These are phyloP conservation scores for Myocastor coypus DNA, from an alignment of 2,113 vertebrate genomes.

Conservation along the genomic window DNA sequence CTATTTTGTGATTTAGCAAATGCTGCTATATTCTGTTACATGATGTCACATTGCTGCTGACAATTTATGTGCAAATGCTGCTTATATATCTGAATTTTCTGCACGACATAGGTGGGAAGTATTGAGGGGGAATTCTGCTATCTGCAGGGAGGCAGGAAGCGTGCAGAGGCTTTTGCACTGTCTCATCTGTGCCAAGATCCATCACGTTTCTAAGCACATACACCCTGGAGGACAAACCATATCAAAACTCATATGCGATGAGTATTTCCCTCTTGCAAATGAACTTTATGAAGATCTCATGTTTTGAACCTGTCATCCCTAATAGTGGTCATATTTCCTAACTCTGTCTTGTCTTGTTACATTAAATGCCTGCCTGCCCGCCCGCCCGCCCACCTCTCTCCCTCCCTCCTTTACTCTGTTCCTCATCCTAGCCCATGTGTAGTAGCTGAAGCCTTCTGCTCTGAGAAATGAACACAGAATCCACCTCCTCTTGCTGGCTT, in stretches of 20 bases:
- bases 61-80: slow-evolving; percentile 66
- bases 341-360: not conserved
- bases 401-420: no score
- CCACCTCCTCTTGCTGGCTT: not conserved
- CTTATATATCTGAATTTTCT: slow-evolving; percentile 45
- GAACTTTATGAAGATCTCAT: not conserved
- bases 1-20: slow-evolving; percentile 57
- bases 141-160: not conserved
- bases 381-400: not conserved
- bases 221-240: not conserved
- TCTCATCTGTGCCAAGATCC: not conserved
- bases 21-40: not conserved
- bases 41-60: slow-evolving; percentile 50
- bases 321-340: not conserved
- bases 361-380: not conserved
- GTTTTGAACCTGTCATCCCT: not conserved
- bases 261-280: not conserved
- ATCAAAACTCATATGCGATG: not conserved
- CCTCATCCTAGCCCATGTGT: not conserved
- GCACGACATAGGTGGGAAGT: not conserved
- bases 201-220: not conserved
- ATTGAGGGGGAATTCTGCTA: not conserved
- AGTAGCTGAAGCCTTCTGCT: not conserved
- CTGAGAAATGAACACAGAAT: not conserved
- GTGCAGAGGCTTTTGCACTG: not conserved